Percentiles rank a stretch among this genome's conserved stretches.
Conservation (phyloP, 1,140 invertebrate species). For the Heliconius himera region DNA sequence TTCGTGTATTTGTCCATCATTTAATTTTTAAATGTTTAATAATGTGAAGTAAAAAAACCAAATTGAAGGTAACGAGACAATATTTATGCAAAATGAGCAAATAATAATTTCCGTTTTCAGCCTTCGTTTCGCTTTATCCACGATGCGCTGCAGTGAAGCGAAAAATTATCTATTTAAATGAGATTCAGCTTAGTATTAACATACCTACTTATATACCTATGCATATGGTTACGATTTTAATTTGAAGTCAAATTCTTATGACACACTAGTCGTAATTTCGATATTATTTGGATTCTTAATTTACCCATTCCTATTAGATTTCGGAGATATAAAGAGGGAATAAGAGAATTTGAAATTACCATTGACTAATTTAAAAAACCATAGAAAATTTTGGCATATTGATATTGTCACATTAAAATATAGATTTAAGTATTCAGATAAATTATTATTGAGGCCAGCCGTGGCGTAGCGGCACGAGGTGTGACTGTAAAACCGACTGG, state of each 20-base stretch:
- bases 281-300: too few relatives aligned
- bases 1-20: not conserved
- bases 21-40: not conserved
- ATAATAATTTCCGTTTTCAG: slow-evolving; percentile 17
- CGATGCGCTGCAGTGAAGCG: slow-evolving; percentile 28
- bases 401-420: too few relatives aligned
- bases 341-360: too few relatives aligned
- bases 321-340: too few relatives aligned
- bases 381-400: too few relatives aligned
- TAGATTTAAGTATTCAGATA: too few relatives aligned
- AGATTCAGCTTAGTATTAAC: not conserved
- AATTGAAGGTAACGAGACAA: slow-evolving; percentile 10
- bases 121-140: slow-evolving; percentile 7
- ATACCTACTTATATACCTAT: not conserved
- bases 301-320: too few relatives aligned
- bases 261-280: not conserved
- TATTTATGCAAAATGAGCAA: slow-evolving; percentile 20
- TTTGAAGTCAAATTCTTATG: not conserved
- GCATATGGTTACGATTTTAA: not conserved
- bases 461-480: too few relatives aligned
- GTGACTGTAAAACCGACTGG: too few relatives aligned
- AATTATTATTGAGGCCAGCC: too few relatives aligned
- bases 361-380: too few relatives aligned
- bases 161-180: slow-evolving; percentile 25
- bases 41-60: not conserved